Base-by-base conservation (phyloP, 2,888 invertebrate species). In the Scotopteryx bipunctaria region DNA sequence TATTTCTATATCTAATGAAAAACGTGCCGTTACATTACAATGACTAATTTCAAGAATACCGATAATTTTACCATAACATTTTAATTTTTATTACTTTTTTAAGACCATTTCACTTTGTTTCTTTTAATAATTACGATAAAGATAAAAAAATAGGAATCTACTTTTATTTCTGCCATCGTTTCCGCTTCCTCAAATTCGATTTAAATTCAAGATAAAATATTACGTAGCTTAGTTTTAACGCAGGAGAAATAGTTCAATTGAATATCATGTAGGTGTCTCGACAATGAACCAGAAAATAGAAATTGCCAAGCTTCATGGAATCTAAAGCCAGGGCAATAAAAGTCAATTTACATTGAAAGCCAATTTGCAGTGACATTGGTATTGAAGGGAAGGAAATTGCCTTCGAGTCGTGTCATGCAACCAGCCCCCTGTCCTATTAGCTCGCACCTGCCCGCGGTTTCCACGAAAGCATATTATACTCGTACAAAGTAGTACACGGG, bases 121-220 rank as follows among this genome's bases (percentile, higher is more conserved):
- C 44, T 52, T 60, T 47, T 25, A 37, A 45, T 45, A 63, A 59
- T 51, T 37, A 46, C 56, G 37, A 49, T 40, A 15, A 13, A 27
- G n/a, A 40, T 31, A 45, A 57, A 55, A 59, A 55, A 42, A 57
- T 63, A n/a, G n/a, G n/a, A n/a, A n/a, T n/a, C n/a, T n/a, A n/a
- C n/a, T n/a, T n/a, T n/a, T n/a, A n/a, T n/a, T n/a, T n/a, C n/a
- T n/a, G n/a, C n/a, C n/a, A n/a, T n/a, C 16, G 65, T 59, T 64
- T 67, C 64, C 63, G 56, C 61, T 74, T 71, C 67, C 66, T 54
- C 17, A 67, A 71, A 71, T 69, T 71, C 69, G 69, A 70, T 69
- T 69, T n/a, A n/a, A n/a, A n/a, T n/a, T n/a, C n/a, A n/a, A n/a
- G n/a, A n/a, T n/a, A n/a, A n/a, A n/a, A n/a, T n/a, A n/a, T n/a